Base-by-base conservation (phyloP, 2,113 vertebrate genomes). In the Grus americana region DNA sequence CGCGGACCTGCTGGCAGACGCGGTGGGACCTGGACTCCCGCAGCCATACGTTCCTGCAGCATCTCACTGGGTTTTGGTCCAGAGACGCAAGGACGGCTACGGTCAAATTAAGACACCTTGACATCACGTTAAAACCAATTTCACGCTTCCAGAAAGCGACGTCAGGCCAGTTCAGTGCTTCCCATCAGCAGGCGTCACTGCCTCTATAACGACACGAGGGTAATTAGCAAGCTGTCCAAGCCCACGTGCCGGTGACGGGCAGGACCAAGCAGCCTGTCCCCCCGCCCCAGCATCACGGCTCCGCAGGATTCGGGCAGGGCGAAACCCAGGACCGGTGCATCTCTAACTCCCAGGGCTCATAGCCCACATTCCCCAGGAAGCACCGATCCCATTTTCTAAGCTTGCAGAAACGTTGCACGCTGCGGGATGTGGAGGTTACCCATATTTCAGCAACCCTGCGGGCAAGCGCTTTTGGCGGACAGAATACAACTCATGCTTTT, bases 141-240 rank as follows among this genome's bases (percentile, higher is more conserved):
- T 49, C 47, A 42, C 0, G 0, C 42, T 58, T 71, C 34, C 32
- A 68, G 38, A 72, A 54, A 40, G 57, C 44, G 18, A 47, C 4
- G 0, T 15, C 68, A 42, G 18, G 61, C 29, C 66, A 47, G 36
- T 17, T 22, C 24, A n/a, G 58, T 8, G 26, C 30, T 44, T 40
- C 54, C 42, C 62, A 38, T 26, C 70, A 42, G 70, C 8, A 3
- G 50, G 24, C 3, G 2, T 17, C 76, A 23, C 44, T 15, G 67
- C 21, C 49, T 10, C 17, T 9, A 0, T 21, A 47, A 62, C 0
- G 12, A 52, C 10, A 2, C 0, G 4, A 20, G 24, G 24, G 36
- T 30, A 11, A 66, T 65, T 14, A 66, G 81, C 29, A n/a, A 62
- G 17, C 24, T 73, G 54, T 0, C 61, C 61, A 12, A 46, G 46